Evolutionary conservation across 2,888 invertebrate species (phyloP), one percentile per base, ranked within the genome.

Genomic region (Stenodema calcarata): DNA sequence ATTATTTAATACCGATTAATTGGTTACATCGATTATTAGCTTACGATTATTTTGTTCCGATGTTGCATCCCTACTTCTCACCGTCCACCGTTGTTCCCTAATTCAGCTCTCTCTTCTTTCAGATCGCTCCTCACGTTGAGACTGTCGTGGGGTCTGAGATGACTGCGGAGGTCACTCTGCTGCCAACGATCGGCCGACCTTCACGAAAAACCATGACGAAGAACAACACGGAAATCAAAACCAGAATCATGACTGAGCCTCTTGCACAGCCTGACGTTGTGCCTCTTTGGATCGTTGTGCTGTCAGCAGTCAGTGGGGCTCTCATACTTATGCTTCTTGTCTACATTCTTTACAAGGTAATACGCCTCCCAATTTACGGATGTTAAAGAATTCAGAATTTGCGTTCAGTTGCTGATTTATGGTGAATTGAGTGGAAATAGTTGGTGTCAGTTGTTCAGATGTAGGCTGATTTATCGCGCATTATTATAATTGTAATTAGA

Each of bases 231-330:
- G 95, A 96, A 91, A 94, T 96, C n/a, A 93, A 93, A 88, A 96
- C 96, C 14, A 93, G 93, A 89, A 92, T 96, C 30, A 93, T 94
- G 0, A 94, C 94, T 89, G 93, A 94, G 2, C 93, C 93, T 79
- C 93, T 94, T 73, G 92, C 93, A 81, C 93, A 93, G n/a, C 93
- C 94, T 88, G 94, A 94, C 87, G 90, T 94, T 83, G 94, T 97
- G 42, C 96, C 97, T 0, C 93, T 97, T 82, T 98, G 97, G 97
- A 95, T 96, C 70, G 95, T 97, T 81, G 94, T 97, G 1, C 92
- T 97, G 87, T 95, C 97, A 0, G 96, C 96, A 0, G 94, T 96
- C 87, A 94, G 95, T 2, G 97, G 97, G 4, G 94, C 96, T 0
- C 91, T 96, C 44, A 94, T 97, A 88, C 92, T 97, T 73, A 92